These are phyloP conservation scores for Halocynthia aurantium DNA, from an alignment of 23 tunicate species.

Conservation along the genomic window DNA sequence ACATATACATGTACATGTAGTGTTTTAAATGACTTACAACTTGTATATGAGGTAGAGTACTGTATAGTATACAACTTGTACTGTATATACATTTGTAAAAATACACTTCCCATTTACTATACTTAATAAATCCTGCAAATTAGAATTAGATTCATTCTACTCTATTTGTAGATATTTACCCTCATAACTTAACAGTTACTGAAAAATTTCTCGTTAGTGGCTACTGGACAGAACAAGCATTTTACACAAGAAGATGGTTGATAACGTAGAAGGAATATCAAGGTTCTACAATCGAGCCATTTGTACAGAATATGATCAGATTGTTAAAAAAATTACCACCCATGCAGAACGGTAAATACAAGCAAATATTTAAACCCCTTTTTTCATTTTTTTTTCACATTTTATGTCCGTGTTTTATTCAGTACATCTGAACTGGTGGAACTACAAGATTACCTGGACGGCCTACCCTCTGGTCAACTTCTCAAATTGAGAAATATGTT, in stretches of 20 bases:
- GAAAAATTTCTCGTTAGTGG: constrained; percentile 29
- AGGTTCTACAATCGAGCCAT: constrained; percentile 79
- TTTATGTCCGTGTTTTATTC: not conserved
- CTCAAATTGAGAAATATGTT: constrained; percentile 66
- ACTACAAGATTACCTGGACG: constrained; percentile 81
- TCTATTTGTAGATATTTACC: too few species aligned
- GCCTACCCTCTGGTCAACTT: constrained; percentile 52
- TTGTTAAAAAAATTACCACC: constrained; percentile 73
- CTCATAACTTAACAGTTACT: too few species aligned
- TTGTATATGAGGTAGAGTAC: too few species aligned
- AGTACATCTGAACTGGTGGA: constrained; percentile 81
- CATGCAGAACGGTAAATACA: constrained; percentile 57
- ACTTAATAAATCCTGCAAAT: too few species aligned
- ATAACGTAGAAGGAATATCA: constrained; percentile 65
- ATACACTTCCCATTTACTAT: too few species aligned
- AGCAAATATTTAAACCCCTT: too few species aligned
- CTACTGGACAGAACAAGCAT: constrained; percentile 48
- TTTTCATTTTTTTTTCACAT: not conserved
- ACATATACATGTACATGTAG: too few species aligned
- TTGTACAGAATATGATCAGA: constrained; percentile 75
- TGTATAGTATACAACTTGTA: too few species aligned
- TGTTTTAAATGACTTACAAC: too few species aligned
- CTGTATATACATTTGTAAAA: too few species aligned
- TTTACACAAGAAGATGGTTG: constrained; percentile 76
- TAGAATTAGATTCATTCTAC: too few species aligned